These are phyloP conservation scores for Gymnorhina tibicen DNA, from an alignment of 2,113 vertebrate species.

Conservation along the genomic window DNA sequence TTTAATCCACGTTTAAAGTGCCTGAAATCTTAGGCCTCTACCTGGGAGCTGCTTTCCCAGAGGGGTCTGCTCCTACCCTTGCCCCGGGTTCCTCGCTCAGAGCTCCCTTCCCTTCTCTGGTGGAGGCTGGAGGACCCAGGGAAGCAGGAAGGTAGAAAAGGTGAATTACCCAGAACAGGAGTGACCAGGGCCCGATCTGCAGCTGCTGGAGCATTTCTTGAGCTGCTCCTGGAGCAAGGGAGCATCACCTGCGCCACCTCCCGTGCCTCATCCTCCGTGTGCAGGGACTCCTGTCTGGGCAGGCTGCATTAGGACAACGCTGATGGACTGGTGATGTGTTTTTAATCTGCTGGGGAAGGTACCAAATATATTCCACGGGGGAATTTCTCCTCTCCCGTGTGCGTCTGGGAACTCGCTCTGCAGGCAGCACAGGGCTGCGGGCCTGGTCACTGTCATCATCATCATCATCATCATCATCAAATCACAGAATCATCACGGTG, in stretches of 20 bases:
- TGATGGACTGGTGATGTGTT: background rate
- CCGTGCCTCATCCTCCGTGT: background rate
- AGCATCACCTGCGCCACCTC: background rate
- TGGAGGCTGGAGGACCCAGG: background rate
- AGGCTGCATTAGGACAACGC: rapidly evolving
- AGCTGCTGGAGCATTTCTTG: background rate
- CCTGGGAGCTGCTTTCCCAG: background rate
- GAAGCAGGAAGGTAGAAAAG: background rate
- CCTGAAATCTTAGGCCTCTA: background rate
- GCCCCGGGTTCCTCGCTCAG: rapidly evolving
- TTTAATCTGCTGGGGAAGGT: background rate
- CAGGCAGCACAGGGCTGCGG: background rate
- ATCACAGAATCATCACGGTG: background rate
- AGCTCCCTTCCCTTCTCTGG: background rate
- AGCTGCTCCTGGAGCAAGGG: background rate
- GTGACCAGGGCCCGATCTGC: background rate
- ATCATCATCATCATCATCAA: background rate
- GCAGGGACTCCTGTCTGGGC: background rate
- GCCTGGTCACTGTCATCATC: background rate
- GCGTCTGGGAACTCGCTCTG: background rate
- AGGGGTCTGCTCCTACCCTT: background rate
- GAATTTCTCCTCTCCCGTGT: background rate
- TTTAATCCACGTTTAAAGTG: background rate
- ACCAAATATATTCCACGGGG: rapidly evolving
- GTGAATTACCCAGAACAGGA: background rate